Percentiles rank a stretch among this genome's conserved stretches.
Evolutionary conservation across 2,888 invertebrate genomes (phyloP).

Genomic region (Alloplasta piceator): DNA sequence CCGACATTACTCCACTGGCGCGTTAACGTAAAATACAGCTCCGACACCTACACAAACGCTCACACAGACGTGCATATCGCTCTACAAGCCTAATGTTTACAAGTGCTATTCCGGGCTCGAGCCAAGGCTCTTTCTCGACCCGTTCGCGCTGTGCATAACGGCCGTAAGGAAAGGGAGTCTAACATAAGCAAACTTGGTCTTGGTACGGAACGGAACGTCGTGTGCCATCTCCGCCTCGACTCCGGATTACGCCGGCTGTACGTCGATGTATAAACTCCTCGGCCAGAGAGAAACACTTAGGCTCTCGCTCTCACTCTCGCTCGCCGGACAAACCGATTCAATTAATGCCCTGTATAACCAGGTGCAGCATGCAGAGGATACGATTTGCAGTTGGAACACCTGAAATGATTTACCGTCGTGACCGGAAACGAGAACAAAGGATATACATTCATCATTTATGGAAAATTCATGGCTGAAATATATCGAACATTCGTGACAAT

Average conservation of each 20-base stretch:
- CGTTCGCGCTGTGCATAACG: conserved; percentile 61
- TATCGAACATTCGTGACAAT: too few relatives aligned
- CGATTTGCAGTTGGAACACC: conserved; percentile 29
- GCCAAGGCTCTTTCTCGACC: conserved; percentile 33
- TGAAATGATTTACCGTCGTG: conserved; percentile 19
- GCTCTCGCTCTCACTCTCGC: background rate
- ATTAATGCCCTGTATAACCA: conserved; percentile 53
- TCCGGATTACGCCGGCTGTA: conserved; percentile 51
- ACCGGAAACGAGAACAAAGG: conserved; percentile 7
- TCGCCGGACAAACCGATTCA: conserved; percentile 36
- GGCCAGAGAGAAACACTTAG: conserved; percentile 47
- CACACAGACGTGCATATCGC: conserved; percentile 41
- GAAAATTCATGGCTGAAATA: too few relatives aligned
- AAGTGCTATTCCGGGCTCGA: conserved; percentile 78
- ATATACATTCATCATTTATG: too few relatives aligned
- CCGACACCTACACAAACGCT: conserved; percentile 53
- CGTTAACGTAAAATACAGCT: conserved; percentile 55
- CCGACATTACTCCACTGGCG: conserved; percentile 51
- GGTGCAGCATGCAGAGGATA: conserved; percentile 31
- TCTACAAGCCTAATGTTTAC: conserved; percentile 75
- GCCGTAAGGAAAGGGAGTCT: conserved; percentile 54
- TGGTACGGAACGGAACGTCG: conserved; percentile 30
- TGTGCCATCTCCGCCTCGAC: conserved; percentile 22
- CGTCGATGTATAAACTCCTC: conserved; percentile 49
- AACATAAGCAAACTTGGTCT: conserved; percentile 62